Evolutionary conservation across 2,888 invertebrate genomes (phyloP).

Genomic region (Oscheius sp.): DNA sequence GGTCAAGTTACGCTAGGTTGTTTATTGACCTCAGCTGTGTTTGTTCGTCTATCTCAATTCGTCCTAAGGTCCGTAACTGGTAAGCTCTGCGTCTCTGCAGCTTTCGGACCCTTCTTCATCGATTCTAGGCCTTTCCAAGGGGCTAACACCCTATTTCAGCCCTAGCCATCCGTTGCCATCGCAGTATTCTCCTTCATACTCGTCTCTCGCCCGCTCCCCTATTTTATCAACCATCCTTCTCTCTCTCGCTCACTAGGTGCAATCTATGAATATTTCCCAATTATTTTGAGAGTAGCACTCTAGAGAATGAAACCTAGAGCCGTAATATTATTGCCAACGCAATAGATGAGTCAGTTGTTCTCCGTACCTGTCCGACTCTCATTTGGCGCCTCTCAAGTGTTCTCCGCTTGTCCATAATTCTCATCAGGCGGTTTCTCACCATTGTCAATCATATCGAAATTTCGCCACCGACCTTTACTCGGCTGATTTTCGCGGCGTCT

Average conservation of each 20-base stretch:
- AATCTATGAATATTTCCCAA: no score
- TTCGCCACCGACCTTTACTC: no score
- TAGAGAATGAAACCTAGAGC: no score
- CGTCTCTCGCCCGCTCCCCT: no score
- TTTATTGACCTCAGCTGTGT: conserved; percentile 9
- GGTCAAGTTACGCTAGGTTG: conserved; percentile 9
- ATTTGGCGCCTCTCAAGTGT: conserved; percentile 4
- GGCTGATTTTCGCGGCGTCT: no score
- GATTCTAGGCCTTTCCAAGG: conserved; percentile 18
- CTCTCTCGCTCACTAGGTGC: no score
- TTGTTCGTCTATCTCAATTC: neutral
- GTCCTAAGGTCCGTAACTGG: conserved; percentile 20
- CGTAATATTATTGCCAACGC: neutral
- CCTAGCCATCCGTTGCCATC: neutral
- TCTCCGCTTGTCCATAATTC: neutral
- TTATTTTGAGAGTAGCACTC: no score
- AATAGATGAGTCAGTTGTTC: conserved; percentile 33
- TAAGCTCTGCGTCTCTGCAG: conserved; percentile 31
- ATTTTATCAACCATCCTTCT: no score
- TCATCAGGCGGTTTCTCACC: neutral
- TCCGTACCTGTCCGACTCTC: conserved; percentile 8
- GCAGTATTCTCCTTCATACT: no score
- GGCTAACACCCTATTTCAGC: neutral
- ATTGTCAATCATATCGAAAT: no score
- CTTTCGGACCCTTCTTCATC: conserved; percentile 8